Evolutionary conservation across 1,140 invertebrate species (phyloP).

Genomic region (Metaphire vulgaris): DNA sequence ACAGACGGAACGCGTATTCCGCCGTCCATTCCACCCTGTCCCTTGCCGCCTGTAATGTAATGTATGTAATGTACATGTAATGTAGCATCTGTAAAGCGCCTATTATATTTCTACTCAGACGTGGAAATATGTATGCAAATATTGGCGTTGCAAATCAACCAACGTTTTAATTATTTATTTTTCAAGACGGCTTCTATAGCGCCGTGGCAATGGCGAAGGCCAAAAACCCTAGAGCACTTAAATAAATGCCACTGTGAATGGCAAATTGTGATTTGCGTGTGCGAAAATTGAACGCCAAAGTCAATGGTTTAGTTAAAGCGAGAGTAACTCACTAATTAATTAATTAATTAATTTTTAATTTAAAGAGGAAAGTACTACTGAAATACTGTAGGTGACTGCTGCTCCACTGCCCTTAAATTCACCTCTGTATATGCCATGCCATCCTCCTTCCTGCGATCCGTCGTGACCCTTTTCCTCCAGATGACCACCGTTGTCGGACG

Average conservation of each 20-base stretch:
- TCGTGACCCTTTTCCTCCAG: slow-evolving; percentile 43
- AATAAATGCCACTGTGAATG: no score
- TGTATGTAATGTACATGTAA: no score
- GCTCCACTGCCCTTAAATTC: neutral
- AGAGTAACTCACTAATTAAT: neutral
- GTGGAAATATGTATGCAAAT: neutral
- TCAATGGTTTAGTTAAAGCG: neutral
- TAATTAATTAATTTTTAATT: slow-evolving; percentile 3
- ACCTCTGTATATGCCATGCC: slow-evolving; percentile 49
- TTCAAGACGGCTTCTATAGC: no score
- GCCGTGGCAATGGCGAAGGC: no score
- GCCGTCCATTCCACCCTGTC: slow-evolving; percentile 51
- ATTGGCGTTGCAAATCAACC: no score
- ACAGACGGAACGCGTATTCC: slow-evolving; percentile 53
- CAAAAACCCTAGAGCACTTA: no score
- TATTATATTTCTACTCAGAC: no score
- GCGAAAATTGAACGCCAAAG: no score
- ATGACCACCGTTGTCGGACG: slow-evolving; percentile 54
- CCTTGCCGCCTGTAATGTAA: slow-evolving; percentile 55
- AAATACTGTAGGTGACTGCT: neutral
- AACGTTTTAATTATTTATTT: no score
- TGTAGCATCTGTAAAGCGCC: no score
- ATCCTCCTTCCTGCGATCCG: slow-evolving; percentile 48
- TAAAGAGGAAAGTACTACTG: neutral
- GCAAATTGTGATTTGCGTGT: no score